Conservation (phyloP, 2,113 vertebrate species). For the Nanorana parkeri region DNA sequence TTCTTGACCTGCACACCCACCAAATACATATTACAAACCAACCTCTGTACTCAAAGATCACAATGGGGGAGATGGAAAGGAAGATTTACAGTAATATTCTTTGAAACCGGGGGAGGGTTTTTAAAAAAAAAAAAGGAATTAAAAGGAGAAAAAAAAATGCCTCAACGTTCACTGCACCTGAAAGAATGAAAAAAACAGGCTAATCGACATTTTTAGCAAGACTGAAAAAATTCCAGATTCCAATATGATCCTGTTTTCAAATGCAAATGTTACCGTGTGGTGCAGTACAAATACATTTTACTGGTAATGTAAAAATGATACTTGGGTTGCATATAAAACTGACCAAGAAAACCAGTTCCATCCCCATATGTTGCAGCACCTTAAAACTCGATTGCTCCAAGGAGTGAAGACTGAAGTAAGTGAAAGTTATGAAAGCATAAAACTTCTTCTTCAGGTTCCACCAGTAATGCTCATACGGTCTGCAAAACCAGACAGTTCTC, state of each 20-base stretch:
- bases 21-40: too few relatives aligned
- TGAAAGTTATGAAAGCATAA: neutral
- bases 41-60: too few relatives aligned
- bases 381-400: too few relatives aligned
- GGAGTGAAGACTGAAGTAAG: too few relatives aligned
- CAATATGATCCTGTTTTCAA: neutral
- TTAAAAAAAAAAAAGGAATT: neutral
- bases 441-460: neutral
- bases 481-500: constrained; percentile 8
- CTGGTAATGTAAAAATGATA: too few relatives aligned
- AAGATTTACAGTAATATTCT: neutral
- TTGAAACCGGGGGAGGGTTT: neutral
- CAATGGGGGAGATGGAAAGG: neutral
- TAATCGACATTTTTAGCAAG: constrained; percentile 45
- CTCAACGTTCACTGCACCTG: constrained; percentile 41
- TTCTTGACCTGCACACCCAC: too few relatives aligned
- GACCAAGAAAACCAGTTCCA: too few relatives aligned
- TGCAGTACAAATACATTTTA: neutral
- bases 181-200: constrained; percentile 41
- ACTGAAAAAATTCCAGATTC: constrained; percentile 43
- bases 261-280: constrained; percentile 1
- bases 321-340: too few relatives aligned
- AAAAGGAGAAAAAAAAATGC: constrained; percentile 47
- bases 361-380: too few relatives aligned
- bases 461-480: neutral